Conservation (phyloP, 2,113 vertebrate genomes). For the Salvelinus fontinalis region DNA sequence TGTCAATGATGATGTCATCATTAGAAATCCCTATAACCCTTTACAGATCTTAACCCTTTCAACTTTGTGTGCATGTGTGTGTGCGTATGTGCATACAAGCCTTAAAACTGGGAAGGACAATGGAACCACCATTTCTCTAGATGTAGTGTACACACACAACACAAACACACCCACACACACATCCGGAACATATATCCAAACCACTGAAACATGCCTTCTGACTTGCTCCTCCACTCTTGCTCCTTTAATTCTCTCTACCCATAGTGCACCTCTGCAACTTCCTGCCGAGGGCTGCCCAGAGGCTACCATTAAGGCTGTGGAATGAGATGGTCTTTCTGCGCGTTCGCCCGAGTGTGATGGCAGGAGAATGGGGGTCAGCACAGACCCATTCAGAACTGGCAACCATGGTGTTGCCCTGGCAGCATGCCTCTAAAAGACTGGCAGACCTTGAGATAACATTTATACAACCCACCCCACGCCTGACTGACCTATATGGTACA, state of each 20-base stretch:
- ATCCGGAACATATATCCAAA: background rate
- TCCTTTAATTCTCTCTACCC: background rate
- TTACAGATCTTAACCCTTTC: too few species aligned
- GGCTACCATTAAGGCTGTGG: slow-evolving; percentile 36
- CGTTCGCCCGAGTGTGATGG: slow-evolving; percentile 50
- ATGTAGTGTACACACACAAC: too few species aligned
- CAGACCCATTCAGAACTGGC: slow-evolving; percentile 53
- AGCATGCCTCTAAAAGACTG: slow-evolving; percentile 48
- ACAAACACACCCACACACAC: background rate
- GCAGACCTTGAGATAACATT: slow-evolving; percentile 56
- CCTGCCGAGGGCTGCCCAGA: slow-evolving; percentile 22
- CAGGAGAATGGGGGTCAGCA: slow-evolving; percentile 40
- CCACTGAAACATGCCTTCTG: background rate
- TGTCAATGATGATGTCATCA: too few species aligned
- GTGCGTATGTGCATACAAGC: too few species aligned
- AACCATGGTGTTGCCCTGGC: slow-evolving; percentile 34
- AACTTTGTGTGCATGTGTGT: too few species aligned
- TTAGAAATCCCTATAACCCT: too few species aligned
- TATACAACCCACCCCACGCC: slow-evolving; percentile 52
- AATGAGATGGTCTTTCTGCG: slow-evolving; percentile 47
- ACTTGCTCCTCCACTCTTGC: background rate
- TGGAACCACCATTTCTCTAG: too few species aligned
- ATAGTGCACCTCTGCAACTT: slow-evolving; percentile 37
- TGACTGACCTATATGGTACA: slow-evolving; percentile 22
- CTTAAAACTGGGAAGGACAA: too few species aligned